phyloP scores from a whole-genome alignment of 2,888 invertebrate species.

The Pandemis heparana region DNA sequence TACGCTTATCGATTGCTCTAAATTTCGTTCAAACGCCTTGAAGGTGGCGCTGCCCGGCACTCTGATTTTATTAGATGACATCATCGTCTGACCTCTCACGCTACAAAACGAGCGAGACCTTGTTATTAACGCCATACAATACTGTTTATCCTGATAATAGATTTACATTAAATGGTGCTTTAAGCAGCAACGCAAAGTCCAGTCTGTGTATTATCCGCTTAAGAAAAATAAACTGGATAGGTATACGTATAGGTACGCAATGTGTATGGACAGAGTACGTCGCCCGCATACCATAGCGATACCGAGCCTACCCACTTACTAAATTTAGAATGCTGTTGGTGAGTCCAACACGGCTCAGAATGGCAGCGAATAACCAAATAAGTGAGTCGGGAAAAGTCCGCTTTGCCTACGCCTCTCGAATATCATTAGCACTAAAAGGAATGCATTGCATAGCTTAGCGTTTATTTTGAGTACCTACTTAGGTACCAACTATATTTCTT shows the following conservation, averaged over 20 bases:
- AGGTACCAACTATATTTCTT: conserved; percentile 3
- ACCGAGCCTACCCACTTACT: conserved; percentile 49
- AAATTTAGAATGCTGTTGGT: conserved; percentile 70
- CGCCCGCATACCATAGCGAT: conserved; percentile 64
- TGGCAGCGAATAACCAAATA: conserved; percentile 56
- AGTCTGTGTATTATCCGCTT: too few relatives aligned
- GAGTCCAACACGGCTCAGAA: conserved; percentile 55
- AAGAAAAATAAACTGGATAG: too few relatives aligned
- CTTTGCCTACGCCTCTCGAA: conserved; percentile 45
- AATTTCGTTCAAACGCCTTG: conserved; percentile 36
- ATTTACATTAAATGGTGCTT: conserved; percentile 2
- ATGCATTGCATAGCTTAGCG: conserved; percentile 18
- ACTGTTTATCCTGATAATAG: background rate
- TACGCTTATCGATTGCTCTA: conserved; percentile 38
- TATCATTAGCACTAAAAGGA: conserved; percentile 38
- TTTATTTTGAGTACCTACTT: conserved; percentile 17
- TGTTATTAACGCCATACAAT: conserved; percentile 13
- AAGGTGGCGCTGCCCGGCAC: conserved; percentile 19
- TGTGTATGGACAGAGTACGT: conserved; percentile 47
- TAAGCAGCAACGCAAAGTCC: too few relatives aligned
- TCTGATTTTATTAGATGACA: conserved; percentile 44
- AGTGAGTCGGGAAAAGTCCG: conserved; percentile 42
- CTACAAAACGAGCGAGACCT: conserved; percentile 28
- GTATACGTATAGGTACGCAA: conserved; percentile 6
- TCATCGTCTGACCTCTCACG: conserved; percentile 44